A percentile compares a stretch with the other conserved stretches of the same genome.
Conservation (phyloP, 2,113 vertebrate species). For the Cebus imitator region DNA sequence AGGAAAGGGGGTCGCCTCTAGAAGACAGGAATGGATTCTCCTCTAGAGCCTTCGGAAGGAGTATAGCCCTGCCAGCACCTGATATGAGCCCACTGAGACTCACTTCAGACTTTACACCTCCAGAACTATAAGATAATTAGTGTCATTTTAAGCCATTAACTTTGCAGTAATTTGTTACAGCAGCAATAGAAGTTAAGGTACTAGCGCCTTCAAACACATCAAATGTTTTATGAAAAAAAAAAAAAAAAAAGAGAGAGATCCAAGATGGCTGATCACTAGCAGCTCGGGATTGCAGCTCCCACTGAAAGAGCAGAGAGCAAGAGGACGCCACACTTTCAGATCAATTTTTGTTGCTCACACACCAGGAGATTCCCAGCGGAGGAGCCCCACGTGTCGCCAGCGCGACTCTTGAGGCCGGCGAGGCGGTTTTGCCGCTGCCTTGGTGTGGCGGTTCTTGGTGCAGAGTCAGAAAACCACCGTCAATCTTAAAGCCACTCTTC, state of each 20-base stretch:
- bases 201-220: neutral
- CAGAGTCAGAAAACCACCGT: no score
- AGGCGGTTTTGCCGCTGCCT: no score
- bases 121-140: neutral
- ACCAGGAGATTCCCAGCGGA: no score
- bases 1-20: neutral
- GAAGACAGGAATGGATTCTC: neutral
- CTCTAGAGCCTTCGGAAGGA: neutral
- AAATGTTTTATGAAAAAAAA: neutral
- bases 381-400: no score
- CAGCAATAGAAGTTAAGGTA: neutral
- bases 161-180: neutral
- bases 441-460: no score
- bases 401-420: no score
- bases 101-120: neutral
- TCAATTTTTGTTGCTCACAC: no score
- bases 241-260: neutral
- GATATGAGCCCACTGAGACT: neutral
- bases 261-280: no score
- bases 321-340: no score
- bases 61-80: neutral
- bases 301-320: no score
- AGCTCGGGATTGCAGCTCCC: no score
- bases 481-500: no score
- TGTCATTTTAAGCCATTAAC: neutral